Evolutionary conservation across 2,797 vertebrate species (phyloP), one percentile per base, ranked within the genome.

Genomic region (Cetoscarus ocellatus): DNA sequence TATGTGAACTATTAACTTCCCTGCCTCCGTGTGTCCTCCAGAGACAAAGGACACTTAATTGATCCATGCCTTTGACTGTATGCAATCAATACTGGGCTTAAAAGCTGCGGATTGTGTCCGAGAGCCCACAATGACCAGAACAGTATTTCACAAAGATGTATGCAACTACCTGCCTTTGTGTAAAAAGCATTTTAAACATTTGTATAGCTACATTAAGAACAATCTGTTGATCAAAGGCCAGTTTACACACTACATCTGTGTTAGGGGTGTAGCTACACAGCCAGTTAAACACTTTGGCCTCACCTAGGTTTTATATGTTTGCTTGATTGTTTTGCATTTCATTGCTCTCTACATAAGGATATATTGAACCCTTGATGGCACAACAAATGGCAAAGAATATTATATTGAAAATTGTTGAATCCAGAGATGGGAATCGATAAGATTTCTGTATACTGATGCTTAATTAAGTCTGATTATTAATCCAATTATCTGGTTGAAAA

Each of bases 11-110:
- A 36, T 44, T 47, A 66, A 36, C 53, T 44, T 43, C 12, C 42
- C 3, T 42, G 3, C 15, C 39, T 70, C n/a, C 19, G 17, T 1
- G 10, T 51, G 50, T 68, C 61, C 68, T 77, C 62, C 19, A 65
- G 27, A 60, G 38, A 83, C 45, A 75, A 79, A 73, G 36, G 36
- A 64, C 17, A 64, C 15, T 17, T 59, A 56, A 77, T 70, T 11
- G 71, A 81, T 75, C 38, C 7, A 47, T 65, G 39, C 55, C 55
- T 67, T 61, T 73, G 54, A 51, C 48, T 70, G n/a, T 53, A 55
- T 8, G 75, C 58, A 68, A 76, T 84, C 77, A 59, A 77, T 61
- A 12, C 13, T 7, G 27, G 15, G 38, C 35, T 64, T 51, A 66
- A 74, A 75, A 66, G 44, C 2, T 3, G 8, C 42, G 39, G 51